Evolutionary conservation across 2,888 invertebrate species (phyloP).

Genomic region (Athripsodes cinereus): DNA sequence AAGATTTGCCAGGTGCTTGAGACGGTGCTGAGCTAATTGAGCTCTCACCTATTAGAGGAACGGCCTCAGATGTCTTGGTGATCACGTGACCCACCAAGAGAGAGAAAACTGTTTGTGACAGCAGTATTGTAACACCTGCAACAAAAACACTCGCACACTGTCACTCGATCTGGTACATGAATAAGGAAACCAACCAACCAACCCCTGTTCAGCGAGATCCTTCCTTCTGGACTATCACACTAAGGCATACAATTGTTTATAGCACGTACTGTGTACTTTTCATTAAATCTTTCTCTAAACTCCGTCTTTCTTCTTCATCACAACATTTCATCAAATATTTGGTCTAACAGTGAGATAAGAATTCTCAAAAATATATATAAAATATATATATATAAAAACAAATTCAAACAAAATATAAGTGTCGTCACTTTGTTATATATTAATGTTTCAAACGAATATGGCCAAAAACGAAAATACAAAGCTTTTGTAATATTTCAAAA

Average conservation of each 20-base stretch:
- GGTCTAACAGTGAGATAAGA: neutral
- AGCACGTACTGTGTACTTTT: too few relatives aligned
- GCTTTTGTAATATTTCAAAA: too few relatives aligned
- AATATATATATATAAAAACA: neutral
- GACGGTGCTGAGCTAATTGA: conserved; percentile 23
- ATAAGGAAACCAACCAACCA: neutral
- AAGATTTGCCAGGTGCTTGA: conserved; percentile 22
- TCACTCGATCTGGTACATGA: conserved; percentile 9
- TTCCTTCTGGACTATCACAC: too few relatives aligned
- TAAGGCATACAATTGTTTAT: too few relatives aligned
- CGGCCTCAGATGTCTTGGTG: conserved; percentile 98
- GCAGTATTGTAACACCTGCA: conserved; percentile 98
- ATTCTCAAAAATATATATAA: neutral
- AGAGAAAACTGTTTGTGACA: conserved; percentile 99
- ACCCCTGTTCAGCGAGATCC: neutral
- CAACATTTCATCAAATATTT: neutral
- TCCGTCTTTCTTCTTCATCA: neutral
- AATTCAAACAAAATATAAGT: neutral
- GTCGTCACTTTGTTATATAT: neutral
- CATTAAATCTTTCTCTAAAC: neutral
- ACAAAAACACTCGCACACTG: conserved; percentile 32
- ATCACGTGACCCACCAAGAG: conserved; percentile 98
- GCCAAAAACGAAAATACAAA: too few relatives aligned
- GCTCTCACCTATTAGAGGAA: conserved; percentile 91
- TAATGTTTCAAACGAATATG: too few relatives aligned